phyloP scores from a whole-genome alignment of 2,888 invertebrate genomes.

The Troglohyphantes excavatus region DNA sequence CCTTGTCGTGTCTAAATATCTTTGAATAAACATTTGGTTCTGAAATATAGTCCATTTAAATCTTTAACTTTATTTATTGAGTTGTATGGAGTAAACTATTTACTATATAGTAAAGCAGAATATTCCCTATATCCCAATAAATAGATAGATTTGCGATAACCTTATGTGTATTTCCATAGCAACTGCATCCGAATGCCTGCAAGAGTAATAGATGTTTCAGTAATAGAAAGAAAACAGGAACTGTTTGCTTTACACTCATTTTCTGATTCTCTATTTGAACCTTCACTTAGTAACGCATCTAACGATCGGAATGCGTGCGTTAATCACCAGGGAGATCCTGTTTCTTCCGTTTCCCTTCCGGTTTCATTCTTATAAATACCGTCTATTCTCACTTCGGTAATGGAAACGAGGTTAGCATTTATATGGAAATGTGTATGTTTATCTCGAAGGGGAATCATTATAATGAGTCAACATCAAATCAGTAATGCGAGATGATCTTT shows the following conservation, averaged over 20 bases:
- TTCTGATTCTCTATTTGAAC: conserved; percentile 1
- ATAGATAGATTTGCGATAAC: no score
- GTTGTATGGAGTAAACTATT: no score
- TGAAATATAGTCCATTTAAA: no score
- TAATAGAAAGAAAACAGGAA: not conserved
- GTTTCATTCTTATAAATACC: conserved; percentile 7
- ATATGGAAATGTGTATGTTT: not conserved
- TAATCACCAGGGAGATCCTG: not conserved
- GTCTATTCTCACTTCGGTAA: conserved; percentile 26
- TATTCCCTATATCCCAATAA: no score
- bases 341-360: conserved; percentile 44
- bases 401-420: not conserved
- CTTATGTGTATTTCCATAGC: not conserved
- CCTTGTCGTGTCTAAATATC: no score
- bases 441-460: not conserved
- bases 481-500: not conserved
- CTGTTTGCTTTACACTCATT: not conserved
- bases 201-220: no score
- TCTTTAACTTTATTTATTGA: no score
- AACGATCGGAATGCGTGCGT: not conserved
- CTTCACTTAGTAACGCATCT: not conserved
- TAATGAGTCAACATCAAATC: conserved; percentile 32
- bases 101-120: no score
- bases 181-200: not conserved
- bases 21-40: no score